Evolutionary conservation across 2,113 vertebrate species (phyloP).

Genomic region (Peucedramus taeniatus): DNA sequence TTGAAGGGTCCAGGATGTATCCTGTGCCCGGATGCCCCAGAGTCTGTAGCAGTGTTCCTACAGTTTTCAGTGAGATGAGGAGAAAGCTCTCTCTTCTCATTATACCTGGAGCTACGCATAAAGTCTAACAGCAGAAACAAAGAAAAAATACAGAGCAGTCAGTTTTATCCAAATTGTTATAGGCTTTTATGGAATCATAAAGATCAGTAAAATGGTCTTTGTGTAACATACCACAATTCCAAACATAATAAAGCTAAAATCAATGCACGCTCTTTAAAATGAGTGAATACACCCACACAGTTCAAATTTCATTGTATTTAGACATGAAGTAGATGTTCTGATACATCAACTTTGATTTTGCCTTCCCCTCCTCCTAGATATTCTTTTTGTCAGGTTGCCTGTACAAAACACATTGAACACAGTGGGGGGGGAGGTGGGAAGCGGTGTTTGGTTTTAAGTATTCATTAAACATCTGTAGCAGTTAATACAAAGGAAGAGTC

Average conservation of each 20-base stretch:
- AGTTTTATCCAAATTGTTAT: conserved; percentile 9
- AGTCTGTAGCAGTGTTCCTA: background rate
- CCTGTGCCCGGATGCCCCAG: background rate
- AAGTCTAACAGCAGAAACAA: conserved; percentile 15
- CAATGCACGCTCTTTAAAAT: conserved; percentile 50
- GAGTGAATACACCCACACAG: conserved; percentile 50
- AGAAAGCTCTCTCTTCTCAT: background rate
- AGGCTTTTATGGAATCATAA: conserved; percentile 34
- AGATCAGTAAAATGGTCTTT: conserved; percentile 36
- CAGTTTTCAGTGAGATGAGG: background rate
- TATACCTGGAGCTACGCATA: background rate
- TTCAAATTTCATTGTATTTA: conserved; percentile 57
- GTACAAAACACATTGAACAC: conserved; percentile 32
- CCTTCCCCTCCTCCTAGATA: conserved; percentile 23
- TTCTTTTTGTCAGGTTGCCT: conserved; percentile 47
- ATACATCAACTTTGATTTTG: conserved; percentile 33
- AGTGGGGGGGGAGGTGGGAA: background rate
- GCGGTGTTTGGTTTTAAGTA: conserved; percentile 42
- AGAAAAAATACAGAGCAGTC: background rate
- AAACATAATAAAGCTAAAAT: conserved; percentile 49
- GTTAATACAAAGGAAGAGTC: conserved; percentile 67
- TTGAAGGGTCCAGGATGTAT: background rate
- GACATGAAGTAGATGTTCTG: conserved; percentile 51
- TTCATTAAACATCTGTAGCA: conserved; percentile 70
- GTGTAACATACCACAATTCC: conserved; percentile 24